A percentile compares a stretch with the other conserved stretches of the same genome.
phyloP scores from a whole-genome alignment of 2,797 vertebrate genomes.

The Toxotes lorentzi region DNA sequence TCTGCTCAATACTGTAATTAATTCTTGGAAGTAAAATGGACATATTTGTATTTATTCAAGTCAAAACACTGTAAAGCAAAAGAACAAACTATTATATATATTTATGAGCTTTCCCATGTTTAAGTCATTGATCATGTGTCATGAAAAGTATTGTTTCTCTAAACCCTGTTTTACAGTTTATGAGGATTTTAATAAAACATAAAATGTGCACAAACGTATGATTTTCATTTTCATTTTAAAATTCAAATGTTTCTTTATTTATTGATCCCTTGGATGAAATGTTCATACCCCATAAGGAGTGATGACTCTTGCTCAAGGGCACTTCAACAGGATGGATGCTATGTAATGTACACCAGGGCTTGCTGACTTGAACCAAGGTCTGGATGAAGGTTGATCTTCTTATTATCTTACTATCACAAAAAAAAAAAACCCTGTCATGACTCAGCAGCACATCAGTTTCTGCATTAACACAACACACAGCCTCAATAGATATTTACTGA shows the following conservation, averaged over 20 bases:
- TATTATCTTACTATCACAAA: not conserved
- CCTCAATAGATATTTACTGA: not conserved
- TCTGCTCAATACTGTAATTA: not conserved
- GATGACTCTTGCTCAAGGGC: not conserved
- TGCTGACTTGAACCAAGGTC: not conserved
- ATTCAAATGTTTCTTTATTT: not conserved
- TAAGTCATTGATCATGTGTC: not conserved
- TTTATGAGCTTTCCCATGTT: slow-evolving; percentile 25
- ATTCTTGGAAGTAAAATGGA: not conserved
- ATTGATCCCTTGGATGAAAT: not conserved
- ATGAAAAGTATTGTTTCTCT: slow-evolving; percentile 8
- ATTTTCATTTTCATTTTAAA: slow-evolving; percentile 1
- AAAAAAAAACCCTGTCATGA: not conserved
- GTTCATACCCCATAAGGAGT: not conserved
- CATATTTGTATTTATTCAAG: slow-evolving; percentile 53
- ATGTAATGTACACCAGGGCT: not conserved
- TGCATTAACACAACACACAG: not conserved
- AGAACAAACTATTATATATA: slow-evolving; percentile 2
- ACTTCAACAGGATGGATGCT: not conserved
- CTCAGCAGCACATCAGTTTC: not conserved
- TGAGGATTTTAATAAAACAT: slow-evolving; percentile 37
- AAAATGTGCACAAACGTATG: not conserved
- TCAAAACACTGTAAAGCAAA: slow-evolving; percentile 8
- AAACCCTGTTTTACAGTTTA: not conserved
- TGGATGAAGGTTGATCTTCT: not conserved